phyloP scores from a whole-genome alignment of 1,140 invertebrate genomes.

The Epicauta chinensis region DNA sequence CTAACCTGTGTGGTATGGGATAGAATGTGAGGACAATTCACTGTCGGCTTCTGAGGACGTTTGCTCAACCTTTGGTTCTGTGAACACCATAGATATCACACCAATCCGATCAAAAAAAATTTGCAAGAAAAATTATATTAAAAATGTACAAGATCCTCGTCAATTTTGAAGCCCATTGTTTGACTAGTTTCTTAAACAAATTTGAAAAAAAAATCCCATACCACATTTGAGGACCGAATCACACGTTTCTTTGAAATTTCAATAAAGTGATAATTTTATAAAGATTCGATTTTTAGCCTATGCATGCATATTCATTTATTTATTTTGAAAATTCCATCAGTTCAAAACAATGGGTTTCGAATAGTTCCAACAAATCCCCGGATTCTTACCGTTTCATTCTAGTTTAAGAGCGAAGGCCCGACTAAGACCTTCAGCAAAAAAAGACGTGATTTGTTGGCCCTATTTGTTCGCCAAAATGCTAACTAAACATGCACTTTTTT shows the following conservation, averaged over 20 bases:
- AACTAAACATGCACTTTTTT: too few relatives aligned
- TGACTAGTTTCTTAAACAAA: slow-evolving; percentile 3
- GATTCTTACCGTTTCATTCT: neutral
- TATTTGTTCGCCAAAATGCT: neutral
- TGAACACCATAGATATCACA: slow-evolving; percentile 29
- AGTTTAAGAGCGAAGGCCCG: neutral
- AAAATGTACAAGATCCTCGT: too few relatives aligned
- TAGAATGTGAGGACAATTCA: slow-evolving; percentile 72
- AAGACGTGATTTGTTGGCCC: neutral
- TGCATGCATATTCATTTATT: slow-evolving; percentile 23
- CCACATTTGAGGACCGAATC: slow-evolving; percentile 19
- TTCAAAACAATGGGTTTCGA: slow-evolving; percentile 32
- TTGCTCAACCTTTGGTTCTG: slow-evolving; percentile 44
- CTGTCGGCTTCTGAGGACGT: slow-evolving; percentile 73
- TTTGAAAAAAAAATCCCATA: slow-evolving; percentile 23
- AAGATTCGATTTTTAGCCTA: slow-evolving; percentile 19
- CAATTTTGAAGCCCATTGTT: slow-evolving; percentile 30
- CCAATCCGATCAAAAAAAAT: neutral
- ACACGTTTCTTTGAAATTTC: too few relatives aligned
- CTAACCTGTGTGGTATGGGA: slow-evolving; percentile 66
- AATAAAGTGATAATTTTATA: neutral
- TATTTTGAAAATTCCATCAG: slow-evolving; percentile 12
- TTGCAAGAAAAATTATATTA: too few relatives aligned
- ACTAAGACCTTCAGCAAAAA: neutral
- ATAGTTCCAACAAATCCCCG: too few relatives aligned